These are phyloP conservation scores for Melikaiella ostensackeni DNA, from an alignment of 2,888 invertebrate genomes.

Conservation along the genomic window DNA sequence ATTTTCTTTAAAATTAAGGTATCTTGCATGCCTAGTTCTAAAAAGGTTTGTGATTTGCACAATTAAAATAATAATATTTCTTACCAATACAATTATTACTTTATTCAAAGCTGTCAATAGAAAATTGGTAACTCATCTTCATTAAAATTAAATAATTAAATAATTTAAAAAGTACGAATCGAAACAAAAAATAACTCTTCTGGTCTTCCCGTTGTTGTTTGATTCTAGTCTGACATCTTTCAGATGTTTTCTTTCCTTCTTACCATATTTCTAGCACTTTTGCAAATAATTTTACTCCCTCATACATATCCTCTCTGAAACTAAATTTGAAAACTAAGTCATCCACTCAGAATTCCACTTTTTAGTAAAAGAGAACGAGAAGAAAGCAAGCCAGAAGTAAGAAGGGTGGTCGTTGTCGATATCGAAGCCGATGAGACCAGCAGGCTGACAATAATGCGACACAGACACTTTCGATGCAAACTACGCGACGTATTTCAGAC, in stretches of 20 bases:
- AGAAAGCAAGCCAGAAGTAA: constrained; percentile 2
- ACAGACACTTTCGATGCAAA: constrained; percentile 42
- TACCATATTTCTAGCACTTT: background rate
- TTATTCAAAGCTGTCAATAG: no score
- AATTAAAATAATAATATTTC: no score
- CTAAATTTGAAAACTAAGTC: constrained; percentile 22
- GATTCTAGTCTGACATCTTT: no score
- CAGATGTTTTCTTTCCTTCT: background rate
- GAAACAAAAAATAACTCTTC: no score
- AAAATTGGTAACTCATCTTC: no score
- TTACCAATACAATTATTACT: no score
- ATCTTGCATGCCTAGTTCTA: no score
- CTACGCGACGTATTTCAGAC: constrained; percentile 44
- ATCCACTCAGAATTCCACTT: constrained; percentile 22
- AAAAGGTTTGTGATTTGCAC: no score
- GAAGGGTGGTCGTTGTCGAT: constrained; percentile 32
- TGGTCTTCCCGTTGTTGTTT: no score
- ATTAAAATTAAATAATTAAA: no score
- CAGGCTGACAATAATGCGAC: constrained; percentile 42
- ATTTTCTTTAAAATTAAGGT: no score
- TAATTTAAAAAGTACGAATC: no score
- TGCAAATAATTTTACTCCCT: background rate
- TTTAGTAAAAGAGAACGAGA: background rate
- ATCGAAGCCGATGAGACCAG: constrained; percentile 30
- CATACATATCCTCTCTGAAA: background rate